These are phyloP conservation scores for Sminthopsis crassicaudata DNA, from an alignment of 2,113 vertebrate genomes.

Conservation along the genomic window DNA sequence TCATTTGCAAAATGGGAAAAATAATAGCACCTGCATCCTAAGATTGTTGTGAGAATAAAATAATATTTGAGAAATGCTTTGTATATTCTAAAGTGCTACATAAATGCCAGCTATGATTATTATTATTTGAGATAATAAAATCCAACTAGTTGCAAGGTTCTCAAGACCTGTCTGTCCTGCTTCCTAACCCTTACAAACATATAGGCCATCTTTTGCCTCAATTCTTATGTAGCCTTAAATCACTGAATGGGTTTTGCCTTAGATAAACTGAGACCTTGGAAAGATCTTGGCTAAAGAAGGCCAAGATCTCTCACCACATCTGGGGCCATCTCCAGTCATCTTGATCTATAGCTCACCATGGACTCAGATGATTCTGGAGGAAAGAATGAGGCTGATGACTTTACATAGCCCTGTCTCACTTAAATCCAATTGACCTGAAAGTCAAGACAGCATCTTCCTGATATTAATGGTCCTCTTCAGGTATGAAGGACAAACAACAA, in stretches of 20 bases:
- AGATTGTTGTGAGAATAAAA: not conserved
- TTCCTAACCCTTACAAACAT: not conserved
- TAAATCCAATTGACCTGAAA: not conserved
- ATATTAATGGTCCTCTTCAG: not conserved
- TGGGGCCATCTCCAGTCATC: not conserved
- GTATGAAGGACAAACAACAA: not conserved
- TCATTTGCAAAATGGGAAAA: not conserved
- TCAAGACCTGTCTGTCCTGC: not conserved
- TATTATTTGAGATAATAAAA: not conserved
- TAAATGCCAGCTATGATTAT: not conserved
- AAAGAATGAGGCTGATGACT: not conserved
- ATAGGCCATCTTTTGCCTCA: not conserved
- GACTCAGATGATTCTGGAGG: not conserved
- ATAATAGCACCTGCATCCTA: not conserved
- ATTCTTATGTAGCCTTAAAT: not conserved
- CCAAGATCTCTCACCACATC: not conserved
- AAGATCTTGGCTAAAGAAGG: not conserved
- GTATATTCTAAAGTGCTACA: not conserved
- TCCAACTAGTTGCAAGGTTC: not conserved
- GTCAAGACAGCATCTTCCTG: not conserved
- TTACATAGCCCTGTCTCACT: not conserved
- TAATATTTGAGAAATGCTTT: not conserved
- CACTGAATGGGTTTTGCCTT: not conserved
- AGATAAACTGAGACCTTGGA: not conserved
- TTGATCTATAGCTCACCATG: not conserved